Conservation (phyloP, 2,113 vertebrate species). For the Cyprinodon brontotheroides region DNA sequence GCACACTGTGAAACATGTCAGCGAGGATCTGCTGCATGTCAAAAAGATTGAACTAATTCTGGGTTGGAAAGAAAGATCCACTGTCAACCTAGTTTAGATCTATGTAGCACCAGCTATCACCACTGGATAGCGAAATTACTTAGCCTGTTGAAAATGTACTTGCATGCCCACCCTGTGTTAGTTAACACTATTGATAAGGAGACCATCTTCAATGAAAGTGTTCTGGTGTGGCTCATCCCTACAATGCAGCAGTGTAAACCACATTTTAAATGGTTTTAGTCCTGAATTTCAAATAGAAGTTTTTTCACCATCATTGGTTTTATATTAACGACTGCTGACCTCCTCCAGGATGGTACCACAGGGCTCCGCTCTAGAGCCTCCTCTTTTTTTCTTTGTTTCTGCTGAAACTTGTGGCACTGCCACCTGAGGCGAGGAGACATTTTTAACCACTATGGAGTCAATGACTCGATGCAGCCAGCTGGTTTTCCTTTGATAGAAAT, state of each 20-base stretch:
- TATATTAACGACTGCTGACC: neutral
- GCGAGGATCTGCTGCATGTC: slow-evolving; percentile 45
- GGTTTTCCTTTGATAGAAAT: too few species aligned
- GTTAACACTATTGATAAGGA: neutral
- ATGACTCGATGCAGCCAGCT: too few species aligned
- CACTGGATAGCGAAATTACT: slow-evolving; percentile 25
- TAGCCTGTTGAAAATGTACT: neutral
- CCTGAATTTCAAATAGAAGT: too few species aligned
- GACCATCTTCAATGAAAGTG: neutral
- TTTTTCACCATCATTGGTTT: neutral
- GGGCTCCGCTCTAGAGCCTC: neutral
- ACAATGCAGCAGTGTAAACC: too few species aligned
- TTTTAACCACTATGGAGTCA: too few species aligned
- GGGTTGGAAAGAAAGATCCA: slow-evolving; percentile 9
- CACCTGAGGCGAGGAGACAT: too few species aligned
- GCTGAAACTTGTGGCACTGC: neutral
- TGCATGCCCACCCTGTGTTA: neutral
- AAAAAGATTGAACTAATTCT: slow-evolving; percentile 26
- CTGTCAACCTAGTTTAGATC: neutral
- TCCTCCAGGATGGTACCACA: neutral
- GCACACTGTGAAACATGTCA: slow-evolving; percentile 41
- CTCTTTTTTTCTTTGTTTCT: neutral
- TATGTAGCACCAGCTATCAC: slow-evolving; percentile 33
- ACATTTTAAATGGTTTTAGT: too few species aligned
- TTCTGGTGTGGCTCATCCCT: neutral